Evolutionary conservation across 2,888 invertebrate species (phyloP), one percentile per base, ranked within the genome.

Genomic region (Amiota mariae): DNA sequence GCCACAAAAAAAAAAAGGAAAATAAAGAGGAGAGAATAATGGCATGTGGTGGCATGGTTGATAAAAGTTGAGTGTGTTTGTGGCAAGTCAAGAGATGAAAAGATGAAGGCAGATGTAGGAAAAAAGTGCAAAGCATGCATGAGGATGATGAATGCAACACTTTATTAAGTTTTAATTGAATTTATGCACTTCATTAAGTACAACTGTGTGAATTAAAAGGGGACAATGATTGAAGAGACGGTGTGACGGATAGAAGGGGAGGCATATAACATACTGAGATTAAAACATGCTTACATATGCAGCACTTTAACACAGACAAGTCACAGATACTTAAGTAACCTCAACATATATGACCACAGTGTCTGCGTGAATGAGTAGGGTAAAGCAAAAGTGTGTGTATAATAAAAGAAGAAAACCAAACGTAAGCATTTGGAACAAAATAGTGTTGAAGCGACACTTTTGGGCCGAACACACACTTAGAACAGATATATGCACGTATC

Each of bases 111-210:
- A 66, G 6, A 48, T n/a, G 48, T 11, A 11, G 18, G 9, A 66
- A 48, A 18, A 59, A 48, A 48, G 49, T 66, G 66, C 66, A 66
- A 47, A 20, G 66, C 18, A 18, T 48, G 66, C 66, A 66, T 48
- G n/a, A 18, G 15, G 48, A 66, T 66, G 66, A 66, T 66, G 66
- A 66, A 48, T 66, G 66, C 18, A 66, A 66, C 48, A 66, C 66
- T 66, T 66, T 66, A 66, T 66, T 66, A 66, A 66, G 66, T 66
- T 66, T 66, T 66, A 66, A 66, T 66, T 66, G 66, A 66, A 66
- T 66, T 66, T 66, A 66, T 66, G 66, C 66, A 66, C 66, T 66
- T 66, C 66, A 66, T 66, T 66, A 66, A 66, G 49, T 66, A 15
- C 48, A 66, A 48, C 47, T 48, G 66, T 36, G n/a, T 11, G 59